phyloP scores from a whole-genome alignment of 2,113 vertebrate species.

The Chiloscyllium plagiosum region DNA sequence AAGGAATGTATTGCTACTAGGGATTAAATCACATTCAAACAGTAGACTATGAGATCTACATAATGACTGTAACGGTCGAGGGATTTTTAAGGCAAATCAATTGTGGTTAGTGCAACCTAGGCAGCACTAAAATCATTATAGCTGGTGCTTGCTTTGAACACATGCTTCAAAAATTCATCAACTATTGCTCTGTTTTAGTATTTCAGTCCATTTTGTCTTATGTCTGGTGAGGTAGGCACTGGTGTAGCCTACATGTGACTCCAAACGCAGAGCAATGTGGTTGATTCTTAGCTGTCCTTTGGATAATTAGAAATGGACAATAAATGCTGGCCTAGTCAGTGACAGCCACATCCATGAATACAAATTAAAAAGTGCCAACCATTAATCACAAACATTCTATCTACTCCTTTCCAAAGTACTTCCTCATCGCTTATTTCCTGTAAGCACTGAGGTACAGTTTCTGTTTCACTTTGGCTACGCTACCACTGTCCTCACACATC shows the following conservation, averaged over 20 bases:
- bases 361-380: not conserved
- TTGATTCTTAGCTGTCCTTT: too few relatives aligned
- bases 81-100: not conserved
- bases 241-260: too few relatives aligned
- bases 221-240: not conserved
- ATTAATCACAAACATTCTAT: conserved; percentile 1
- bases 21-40: not conserved
- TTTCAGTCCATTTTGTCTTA: not conserved
- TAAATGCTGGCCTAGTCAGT: too few relatives aligned
- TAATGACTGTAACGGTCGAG: not conserved
- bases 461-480: not conserved
- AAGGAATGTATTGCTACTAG: conserved; percentile 1
- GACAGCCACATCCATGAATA: too few relatives aligned
- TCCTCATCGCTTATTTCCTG: not conserved
- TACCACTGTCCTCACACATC: not conserved
- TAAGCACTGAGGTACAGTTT: not conserved
- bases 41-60: not conserved
- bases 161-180: not conserved
- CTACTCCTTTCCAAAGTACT: not conserved
- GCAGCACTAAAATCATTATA: not conserved
- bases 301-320: too few relatives aligned
- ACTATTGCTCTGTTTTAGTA: not conserved
- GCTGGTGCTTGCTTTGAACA: not conserved
- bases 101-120: not conserved
- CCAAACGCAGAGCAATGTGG: too few relatives aligned